Evolutionary conservation across 2,113 vertebrate species (phyloP), one percentile per base, ranked within the genome.

Genomic region (Phyllopteryx taeniolatus): DNA sequence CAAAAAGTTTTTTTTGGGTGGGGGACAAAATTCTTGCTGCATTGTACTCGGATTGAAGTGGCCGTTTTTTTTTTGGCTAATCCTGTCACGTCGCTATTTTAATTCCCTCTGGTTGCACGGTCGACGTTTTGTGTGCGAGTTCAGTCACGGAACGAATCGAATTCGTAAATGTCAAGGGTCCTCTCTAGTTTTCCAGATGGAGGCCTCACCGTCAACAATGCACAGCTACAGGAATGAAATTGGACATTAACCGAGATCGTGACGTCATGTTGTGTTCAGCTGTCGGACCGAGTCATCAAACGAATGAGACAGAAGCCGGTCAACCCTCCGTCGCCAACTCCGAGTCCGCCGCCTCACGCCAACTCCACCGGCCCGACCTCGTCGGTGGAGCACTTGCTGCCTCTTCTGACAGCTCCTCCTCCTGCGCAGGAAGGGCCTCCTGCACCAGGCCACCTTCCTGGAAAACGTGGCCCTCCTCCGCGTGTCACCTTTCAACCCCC

Each of bases 221-320:
- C 27, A 27, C 27, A 27, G 27, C 27, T 27, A 27, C 27, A 27
- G 27, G 27, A 14, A 15, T 31, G 22, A 12, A 31, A 31, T 27
- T 11, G 2, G 6, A 9, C 56, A 22, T 11, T 13, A 12, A 60
- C 13, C 13, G 15, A 15, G 47, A 1, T 49, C 15, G 47, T 49
- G 13, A 49, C 12, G 12, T 49, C n/a, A 57, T 57, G 56, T 57
- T 63, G 43, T 46, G 27, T 2, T 76, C 83, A 93, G 92, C 81
- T 93, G 59, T 91, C 92, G 0, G 90, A 91, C 71, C 81, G 56
- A 80, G 90, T 93, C 69, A 83, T 93, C 78, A 64, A 88, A 68
- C 82, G 91, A 8, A 92, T 93, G 91, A 91, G 43, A 72, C 74
- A 85, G 61, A 72, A 57, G 43, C 43, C 39, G 11, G 5, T 27